These are phyloP conservation scores for Thripadectes ignobilis DNA, from an alignment of 2,797 vertebrate genomes.

Conservation along the genomic window DNA sequence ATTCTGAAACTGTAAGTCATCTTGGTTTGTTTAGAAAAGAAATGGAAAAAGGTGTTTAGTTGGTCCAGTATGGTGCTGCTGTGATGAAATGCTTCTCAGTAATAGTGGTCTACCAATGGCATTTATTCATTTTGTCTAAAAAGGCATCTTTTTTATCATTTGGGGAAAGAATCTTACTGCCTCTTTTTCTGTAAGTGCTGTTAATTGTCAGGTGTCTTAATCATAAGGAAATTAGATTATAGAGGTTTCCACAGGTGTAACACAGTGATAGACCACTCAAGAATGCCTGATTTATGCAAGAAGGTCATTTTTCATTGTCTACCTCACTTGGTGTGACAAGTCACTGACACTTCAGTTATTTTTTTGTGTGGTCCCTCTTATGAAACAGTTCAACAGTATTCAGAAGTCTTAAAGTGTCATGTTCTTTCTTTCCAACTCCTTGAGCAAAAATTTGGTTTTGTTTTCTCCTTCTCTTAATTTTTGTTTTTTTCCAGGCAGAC, in stretches of 20 bases:
- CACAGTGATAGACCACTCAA: neutral
- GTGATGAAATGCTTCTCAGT: neutral
- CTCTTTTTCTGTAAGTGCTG: neutral
- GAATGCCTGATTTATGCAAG: neutral
- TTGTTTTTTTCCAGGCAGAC: neutral
- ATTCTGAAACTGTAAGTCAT: neutral
- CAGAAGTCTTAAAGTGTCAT: neutral
- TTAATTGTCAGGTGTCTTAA: neutral
- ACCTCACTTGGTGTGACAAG: neutral
- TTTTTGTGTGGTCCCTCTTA: neutral
- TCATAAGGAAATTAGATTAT: neutral
- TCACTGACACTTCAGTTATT: neutral
- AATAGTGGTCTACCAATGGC: neutral
- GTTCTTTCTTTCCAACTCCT: neutral
- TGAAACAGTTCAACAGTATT: neutral
- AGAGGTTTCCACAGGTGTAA: neutral
- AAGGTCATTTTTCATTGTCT: neutral
- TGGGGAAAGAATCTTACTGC: neutral
- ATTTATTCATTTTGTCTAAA: neutral
- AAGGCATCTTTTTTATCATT: rapidly evolving
- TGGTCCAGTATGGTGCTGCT: neutral
- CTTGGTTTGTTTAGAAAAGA: neutral
- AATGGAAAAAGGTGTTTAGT: neutral
- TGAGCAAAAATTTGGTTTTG: neutral
- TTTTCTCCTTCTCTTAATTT: neutral